Evolutionary conservation across 2,113 vertebrate genomes (phyloP), one percentile per base, ranked within the genome.

Genomic region (Chaetura pelagica): DNA sequence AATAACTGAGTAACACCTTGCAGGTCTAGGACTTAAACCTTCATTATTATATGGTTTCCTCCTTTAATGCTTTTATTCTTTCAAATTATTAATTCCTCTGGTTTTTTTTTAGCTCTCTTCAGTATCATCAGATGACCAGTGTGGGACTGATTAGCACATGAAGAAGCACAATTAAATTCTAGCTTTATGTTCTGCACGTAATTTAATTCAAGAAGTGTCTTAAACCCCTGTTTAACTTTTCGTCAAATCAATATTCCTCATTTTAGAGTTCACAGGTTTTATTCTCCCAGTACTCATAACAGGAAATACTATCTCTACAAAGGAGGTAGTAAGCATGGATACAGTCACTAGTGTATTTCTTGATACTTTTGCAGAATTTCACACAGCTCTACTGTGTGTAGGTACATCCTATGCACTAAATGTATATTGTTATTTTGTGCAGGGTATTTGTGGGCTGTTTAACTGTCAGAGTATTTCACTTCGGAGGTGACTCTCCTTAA

Each of bases 131-230:
- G 29, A 95, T 0, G 0, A 75, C 48, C 34, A 75, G 30, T 46
- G 34, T 62, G 54, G 57, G 72, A 80, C 82, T 89, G 82, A 93
- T 95, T 35, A 94, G 55, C 34, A 93, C 58, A 52, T 59, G 85
- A 93, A 90, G 46, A 66, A 94, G 35, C 13, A 94, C n/a, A 68
- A 71, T 94, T 95, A 66, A 94, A 71, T 20, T 55, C 73, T 66
- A 84, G 35, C 12, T 95, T 89, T 92, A 92, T 87, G 69, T 93
- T 82, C 73, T 93, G 73, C 83, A 92, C 69, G 68, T 87, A 89
- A 86, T 84, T 90, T 84, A 84, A 90, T 62, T 74, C 74, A 42
- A 82, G 77, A 86, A 84, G 22, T 15, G 4, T 78, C 34, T 88
- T 85, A 88, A 91, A 89, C 74, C 44, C 46, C 44, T 51, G 38